These are phyloP conservation scores for Perca fluviatilis DNA, from an alignment of 2,113 vertebrate species.

Conservation along the genomic window DNA sequence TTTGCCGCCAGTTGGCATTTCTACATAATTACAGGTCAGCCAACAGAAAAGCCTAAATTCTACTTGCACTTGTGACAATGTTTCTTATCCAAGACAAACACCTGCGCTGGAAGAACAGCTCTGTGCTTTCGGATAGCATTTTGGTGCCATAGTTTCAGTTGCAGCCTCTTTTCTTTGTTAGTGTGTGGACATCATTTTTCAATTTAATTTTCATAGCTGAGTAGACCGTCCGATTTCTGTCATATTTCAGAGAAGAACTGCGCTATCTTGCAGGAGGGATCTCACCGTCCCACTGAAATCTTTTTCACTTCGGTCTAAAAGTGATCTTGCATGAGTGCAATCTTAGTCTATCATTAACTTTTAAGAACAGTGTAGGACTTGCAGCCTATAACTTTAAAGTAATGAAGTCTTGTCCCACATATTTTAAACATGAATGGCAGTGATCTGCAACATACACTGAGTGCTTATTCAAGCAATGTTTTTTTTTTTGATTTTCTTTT, in stretches of 20 bases:
- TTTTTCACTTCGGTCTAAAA: background rate
- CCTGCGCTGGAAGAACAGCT: slow-evolving; percentile 12
- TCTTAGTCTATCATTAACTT: background rate
- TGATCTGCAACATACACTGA: background rate
- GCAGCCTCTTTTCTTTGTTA: background rate
- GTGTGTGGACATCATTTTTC: background rate
- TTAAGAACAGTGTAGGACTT: background rate
- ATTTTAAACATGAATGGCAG: background rate
- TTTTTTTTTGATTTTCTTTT: too few relatives aligned
- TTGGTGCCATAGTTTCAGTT: background rate
- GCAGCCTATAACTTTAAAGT: background rate
- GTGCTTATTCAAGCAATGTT: background rate
- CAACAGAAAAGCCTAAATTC: slow-evolving; percentile 37
- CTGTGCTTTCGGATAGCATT: background rate
- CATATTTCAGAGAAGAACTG: background rate
- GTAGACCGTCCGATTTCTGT: background rate
- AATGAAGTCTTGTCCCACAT: background rate
- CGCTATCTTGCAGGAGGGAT: background rate
- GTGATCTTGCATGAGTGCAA: background rate
- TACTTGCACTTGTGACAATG: slow-evolving; percentile 32
- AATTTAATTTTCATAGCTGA: slow-evolving; percentile 10
- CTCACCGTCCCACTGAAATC: background rate
- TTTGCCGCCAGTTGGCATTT: slow-evolving; percentile 49
- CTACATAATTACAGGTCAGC: slow-evolving; percentile 45
- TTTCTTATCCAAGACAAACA: slow-evolving; percentile 38